Evolutionary conservation across 2,113 vertebrate genomes (phyloP).

Genomic region (Lanius collurio): DNA sequence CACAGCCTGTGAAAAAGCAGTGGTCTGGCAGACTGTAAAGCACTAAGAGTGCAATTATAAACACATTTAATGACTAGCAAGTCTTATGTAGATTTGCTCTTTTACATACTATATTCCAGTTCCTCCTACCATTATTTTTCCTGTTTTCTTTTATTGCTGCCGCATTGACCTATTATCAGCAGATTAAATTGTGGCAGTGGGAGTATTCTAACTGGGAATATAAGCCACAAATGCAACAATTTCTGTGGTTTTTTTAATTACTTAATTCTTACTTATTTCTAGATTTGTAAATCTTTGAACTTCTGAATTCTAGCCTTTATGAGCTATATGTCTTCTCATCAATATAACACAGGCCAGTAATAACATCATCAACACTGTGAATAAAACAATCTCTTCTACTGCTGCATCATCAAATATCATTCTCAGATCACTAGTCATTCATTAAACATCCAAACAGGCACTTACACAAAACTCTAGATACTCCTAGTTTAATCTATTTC

Average conservation of each 20-base stretch:
- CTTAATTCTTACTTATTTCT: not conserved
- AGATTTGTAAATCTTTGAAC: not conserved
- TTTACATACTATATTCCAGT: rapidly evolving
- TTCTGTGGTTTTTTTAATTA: not conserved
- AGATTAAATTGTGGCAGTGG: not conserved
- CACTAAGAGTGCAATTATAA: not conserved
- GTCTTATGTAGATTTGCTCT: not conserved
- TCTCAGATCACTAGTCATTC: not conserved
- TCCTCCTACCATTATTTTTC: not conserved
- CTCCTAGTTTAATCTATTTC: not conserved
- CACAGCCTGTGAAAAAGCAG: rapidly evolving
- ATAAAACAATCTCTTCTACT: not conserved
- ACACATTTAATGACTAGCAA: not conserved
- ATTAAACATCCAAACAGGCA: not conserved
- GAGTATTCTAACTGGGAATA: not conserved
- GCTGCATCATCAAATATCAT: not conserved
- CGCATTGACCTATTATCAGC: not conserved
- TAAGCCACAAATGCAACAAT: not conserved
- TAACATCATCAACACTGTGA: not conserved
- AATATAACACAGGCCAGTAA: not conserved
- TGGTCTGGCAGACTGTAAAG: not conserved
- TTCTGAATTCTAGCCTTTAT: not conserved
- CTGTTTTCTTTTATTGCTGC: not conserved
- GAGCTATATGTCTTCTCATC: not conserved
- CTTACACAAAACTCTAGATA: not conserved